Percentiles rank a stretch among this genome's conserved stretches.
Evolutionary conservation across 1,140 invertebrate species (phyloP).

Genomic region (Oncopeltus fasciatus): DNA sequence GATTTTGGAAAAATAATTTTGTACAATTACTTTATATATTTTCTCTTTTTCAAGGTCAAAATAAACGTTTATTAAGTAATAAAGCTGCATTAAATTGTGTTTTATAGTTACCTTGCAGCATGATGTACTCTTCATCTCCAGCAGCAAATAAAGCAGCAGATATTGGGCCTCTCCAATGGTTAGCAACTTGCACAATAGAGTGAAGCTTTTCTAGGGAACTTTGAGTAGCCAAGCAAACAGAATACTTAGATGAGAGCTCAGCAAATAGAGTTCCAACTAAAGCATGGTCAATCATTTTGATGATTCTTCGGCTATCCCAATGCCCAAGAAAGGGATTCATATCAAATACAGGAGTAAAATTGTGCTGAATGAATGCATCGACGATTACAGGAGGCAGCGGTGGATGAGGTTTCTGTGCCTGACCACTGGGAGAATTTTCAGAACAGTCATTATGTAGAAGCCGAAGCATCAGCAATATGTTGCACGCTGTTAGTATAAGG

Average conservation of each 20-base stretch:
- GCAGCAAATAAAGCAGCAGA: slow-evolving; percentile 71
- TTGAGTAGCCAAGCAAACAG: slow-evolving; percentile 68
- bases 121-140: slow-evolving; percentile 45
- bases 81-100: too few relatives aligned
- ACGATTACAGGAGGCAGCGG: slow-evolving; percentile 20
- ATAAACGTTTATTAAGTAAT: too few relatives aligned
- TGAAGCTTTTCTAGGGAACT: slow-evolving; percentile 64
- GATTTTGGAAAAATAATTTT: too few relatives aligned
- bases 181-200: slow-evolving; percentile 55
- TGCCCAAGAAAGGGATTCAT: slow-evolving; percentile 32
- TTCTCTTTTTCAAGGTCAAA: too few relatives aligned
- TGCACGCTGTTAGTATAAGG: slow-evolving; percentile 46
- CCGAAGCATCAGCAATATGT: slow-evolving; percentile 50
- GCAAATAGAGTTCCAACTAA: slow-evolving; percentile 44
- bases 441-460: slow-evolving; percentile 37
- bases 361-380: slow-evolving; percentile 26
- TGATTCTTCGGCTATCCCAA: slow-evolving; percentile 28
- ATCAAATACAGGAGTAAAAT: slow-evolving; percentile 27
- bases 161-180: slow-evolving; percentile 72
- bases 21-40: too few relatives aligned
- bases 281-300: slow-evolving; percentile 57
- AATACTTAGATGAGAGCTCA: slow-evolving; percentile 38
- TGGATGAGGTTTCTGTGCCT: slow-evolving; percentile 23
- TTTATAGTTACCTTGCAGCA: slow-evolving; percentile 7
- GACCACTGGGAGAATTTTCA: background rate